A percentile compares a stretch with the other conserved stretches of the same genome.
phyloP scores from a whole-genome alignment of 2,888 invertebrate genomes.

The Antitype chi region DNA sequence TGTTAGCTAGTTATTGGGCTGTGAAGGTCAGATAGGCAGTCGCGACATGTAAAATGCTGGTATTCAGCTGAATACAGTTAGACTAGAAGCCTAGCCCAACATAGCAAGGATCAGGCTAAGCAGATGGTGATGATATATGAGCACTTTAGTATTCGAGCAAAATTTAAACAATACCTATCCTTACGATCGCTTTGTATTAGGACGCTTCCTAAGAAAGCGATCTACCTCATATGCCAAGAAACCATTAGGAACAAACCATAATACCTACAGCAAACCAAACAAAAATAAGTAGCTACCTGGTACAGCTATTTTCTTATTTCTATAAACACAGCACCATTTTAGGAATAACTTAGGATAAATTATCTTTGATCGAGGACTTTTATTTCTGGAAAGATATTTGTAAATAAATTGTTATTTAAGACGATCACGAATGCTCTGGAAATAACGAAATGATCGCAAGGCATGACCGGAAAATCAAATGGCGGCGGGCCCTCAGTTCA shows the following conservation, averaged over 20 bases:
- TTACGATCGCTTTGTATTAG: no score
- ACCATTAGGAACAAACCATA: background rate
- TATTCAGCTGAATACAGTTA: no score
- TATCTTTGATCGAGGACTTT: conserved; percentile 10
- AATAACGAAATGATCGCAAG: conserved; percentile 51
- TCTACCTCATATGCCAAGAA: conserved; percentile 23
- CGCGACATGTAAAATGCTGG: no score
- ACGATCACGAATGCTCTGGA: conserved; percentile 55
- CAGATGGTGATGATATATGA: no score
- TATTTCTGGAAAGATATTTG: conserved; percentile 42
- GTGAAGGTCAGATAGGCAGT: no score
- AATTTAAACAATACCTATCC: no score
- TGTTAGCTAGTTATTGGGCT: no score
- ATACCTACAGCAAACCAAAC: background rate
- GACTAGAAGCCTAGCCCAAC: no score
- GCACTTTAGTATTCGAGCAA: no score
- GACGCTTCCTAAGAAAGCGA: background rate
- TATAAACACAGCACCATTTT: conserved; percentile 41
- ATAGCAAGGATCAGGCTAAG: no score
- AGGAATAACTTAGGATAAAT: conserved; percentile 17
- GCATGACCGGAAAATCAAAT: conserved; percentile 38
- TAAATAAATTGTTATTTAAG: conserved; percentile 50
- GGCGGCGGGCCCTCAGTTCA: conserved; percentile 33
- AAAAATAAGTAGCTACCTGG: background rate
- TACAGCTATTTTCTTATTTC: conserved; percentile 1